A percentile compares a stretch with the other conserved stretches of the same genome.
These are phyloP conservation scores for Cydia splendana DNA, from an alignment of 1,140 invertebrate species.

Conservation along the genomic window DNA sequence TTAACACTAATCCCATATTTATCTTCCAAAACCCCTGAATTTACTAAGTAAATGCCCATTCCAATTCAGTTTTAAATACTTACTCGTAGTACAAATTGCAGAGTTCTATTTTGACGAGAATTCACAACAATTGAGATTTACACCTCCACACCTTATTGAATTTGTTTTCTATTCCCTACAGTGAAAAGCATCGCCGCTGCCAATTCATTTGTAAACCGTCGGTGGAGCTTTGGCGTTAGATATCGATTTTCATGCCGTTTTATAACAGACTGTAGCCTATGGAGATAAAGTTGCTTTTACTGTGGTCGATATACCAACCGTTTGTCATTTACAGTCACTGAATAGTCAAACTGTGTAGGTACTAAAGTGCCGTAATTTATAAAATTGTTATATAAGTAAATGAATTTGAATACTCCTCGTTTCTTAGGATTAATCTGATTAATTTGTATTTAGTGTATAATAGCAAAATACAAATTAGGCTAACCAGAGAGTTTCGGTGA, in stretches of 20 bases:
- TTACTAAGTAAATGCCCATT: not conserved
- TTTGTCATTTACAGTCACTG: constrained; percentile 28
- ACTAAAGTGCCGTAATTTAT: constrained; percentile 41
- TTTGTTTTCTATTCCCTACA: constrained; percentile 49
- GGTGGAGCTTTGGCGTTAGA: constrained; percentile 37
- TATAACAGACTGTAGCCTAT: not conserved
- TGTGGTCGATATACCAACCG: not conserved
- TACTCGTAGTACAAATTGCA: constrained; percentile 45
- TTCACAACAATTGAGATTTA: constrained; percentile 58
- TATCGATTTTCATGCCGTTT: not conserved
- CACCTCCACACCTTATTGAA: constrained; percentile 57
- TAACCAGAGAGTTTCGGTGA: too few relatives aligned
- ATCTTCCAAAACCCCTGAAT: too few relatives aligned
- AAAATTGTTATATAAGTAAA: not conserved
- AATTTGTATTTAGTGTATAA: too few relatives aligned
- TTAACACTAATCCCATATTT: too few relatives aligned
- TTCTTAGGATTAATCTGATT: not conserved
- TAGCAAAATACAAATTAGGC: too few relatives aligned
- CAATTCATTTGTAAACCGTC: constrained; percentile 44
- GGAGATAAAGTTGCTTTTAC: constrained; percentile 8
- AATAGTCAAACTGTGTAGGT: constrained; percentile 33
- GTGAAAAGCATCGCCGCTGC: constrained; percentile 27
- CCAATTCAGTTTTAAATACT: not conserved
- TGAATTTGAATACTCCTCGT: not conserved
- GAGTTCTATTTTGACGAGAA: constrained; percentile 50